Percentiles rank a stretch among this genome's conserved stretches.
Conservation (phyloP, 2,888 invertebrate genomes). For the Lasioglossum malachurum region DNA sequence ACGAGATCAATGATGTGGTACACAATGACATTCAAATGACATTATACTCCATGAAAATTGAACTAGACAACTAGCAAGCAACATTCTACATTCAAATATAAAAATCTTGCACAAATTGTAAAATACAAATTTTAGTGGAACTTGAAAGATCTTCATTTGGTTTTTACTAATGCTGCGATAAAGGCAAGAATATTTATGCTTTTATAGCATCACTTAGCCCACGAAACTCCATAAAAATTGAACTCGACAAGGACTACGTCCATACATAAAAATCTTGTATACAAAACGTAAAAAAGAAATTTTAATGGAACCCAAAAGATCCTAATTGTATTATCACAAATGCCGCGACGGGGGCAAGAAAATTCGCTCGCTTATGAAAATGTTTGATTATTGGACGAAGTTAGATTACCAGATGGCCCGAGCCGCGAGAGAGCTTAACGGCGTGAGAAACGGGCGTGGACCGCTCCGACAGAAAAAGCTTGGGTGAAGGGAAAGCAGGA, state of each 20-base stretch:
- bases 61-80: too few relatives aligned
- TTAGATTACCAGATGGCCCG: neutral
- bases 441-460: constrained; percentile 72
- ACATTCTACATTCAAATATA: too few relatives aligned
- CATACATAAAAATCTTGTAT: too few relatives aligned
- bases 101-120: too few relatives aligned
- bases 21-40: too few relatives aligned
- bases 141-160: too few relatives aligned
- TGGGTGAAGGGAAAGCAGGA: constrained; percentile 43
- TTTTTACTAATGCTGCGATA: neutral
- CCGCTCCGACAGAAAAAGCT: constrained; percentile 29
- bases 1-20: too few relatives aligned
- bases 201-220: neutral
- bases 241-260: too few relatives aligned
- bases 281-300: too few relatives aligned
- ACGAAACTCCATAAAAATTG: neutral
- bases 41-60: too few relatives aligned
- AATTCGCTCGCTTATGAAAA: neutral
- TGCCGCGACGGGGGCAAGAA: neutral
- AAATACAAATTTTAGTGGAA: too few relatives aligned
- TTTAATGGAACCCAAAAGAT: neutral
- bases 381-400: neutral
- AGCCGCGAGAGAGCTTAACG: constrained; percentile 50
- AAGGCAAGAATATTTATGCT: neutral
- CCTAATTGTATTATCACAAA: neutral